Evolutionary conservation across 1,140 invertebrate species (phyloP).

Genomic region (Zelostemma sp.): DNA sequence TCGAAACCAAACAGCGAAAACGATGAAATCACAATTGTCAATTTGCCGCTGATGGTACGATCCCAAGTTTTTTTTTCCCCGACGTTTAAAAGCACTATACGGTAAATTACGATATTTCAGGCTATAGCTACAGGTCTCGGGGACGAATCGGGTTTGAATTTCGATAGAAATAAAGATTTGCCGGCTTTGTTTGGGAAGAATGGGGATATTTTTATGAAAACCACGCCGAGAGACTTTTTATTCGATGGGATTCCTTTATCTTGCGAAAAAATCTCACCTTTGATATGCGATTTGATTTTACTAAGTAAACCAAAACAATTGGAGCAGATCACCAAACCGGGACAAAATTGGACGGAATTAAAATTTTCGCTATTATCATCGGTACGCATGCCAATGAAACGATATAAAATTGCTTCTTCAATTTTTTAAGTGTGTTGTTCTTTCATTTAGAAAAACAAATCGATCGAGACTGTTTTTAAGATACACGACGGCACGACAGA

Average conservation of each 20-base stretch:
- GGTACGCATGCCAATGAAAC: slow-evolving; percentile 60
- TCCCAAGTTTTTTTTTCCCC: no score
- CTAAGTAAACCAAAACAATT: slow-evolving; percentile 52
- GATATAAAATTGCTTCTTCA: neutral
- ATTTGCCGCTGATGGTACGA: slow-evolving; percentile 76
- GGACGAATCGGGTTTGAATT: no score
- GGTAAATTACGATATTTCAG: no score
- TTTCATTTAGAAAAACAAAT: no score
- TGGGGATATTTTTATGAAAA: slow-evolving; percentile 68
- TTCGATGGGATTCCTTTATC: slow-evolving; percentile 73
- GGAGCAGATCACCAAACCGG: slow-evolving; percentile 64
- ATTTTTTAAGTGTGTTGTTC: no score
- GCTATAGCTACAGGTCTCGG: no score
- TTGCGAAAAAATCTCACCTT: slow-evolving; percentile 65
- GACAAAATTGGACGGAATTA: slow-evolving; percentile 61
- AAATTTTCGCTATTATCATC: slow-evolving; percentile 71
- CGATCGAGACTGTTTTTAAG: no score
- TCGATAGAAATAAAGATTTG: no score
- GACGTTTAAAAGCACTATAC: no score
- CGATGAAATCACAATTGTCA: slow-evolving; percentile 72
- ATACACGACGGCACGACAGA: no score
- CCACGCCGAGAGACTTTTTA: slow-evolving; percentile 70
- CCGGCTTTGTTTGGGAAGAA: slow-evolving; percentile 70
- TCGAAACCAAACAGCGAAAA: no score
- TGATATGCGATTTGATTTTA: slow-evolving; percentile 67